phyloP scores from a whole-genome alignment of 2,888 invertebrate species.

The Dryadula phaetusa region DNA sequence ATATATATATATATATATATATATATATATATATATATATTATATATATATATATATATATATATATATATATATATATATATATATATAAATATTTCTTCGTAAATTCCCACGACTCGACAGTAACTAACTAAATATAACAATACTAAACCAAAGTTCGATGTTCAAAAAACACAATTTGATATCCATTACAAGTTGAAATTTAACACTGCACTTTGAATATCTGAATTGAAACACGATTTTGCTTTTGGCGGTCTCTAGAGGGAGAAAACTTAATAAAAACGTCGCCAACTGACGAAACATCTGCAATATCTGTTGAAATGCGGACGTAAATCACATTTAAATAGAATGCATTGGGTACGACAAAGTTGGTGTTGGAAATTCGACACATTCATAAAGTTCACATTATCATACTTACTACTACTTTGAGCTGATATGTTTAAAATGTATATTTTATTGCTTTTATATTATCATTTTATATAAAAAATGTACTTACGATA shows the following conservation, averaged over 20 bases:
- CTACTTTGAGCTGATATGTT: not conserved
- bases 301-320: constrained; percentile 66
- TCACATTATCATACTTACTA: constrained; percentile 10
- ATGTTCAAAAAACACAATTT: constrained; percentile 16
- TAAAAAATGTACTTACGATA: too few species aligned
- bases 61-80: too few species aligned
- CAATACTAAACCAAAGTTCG: not conserved
- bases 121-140: too few species aligned
- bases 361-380: constrained; percentile 57
- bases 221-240: constrained; percentile 44
- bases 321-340: constrained; percentile 71
- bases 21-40: too few species aligned
- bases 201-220: constrained; percentile 43
- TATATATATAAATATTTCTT: too few species aligned
- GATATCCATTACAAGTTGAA: constrained; percentile 40
- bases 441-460: too few species aligned
- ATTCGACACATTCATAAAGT: constrained; percentile 60
- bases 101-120: too few species aligned
- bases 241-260: constrained; percentile 44
- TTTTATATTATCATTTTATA: too few species aligned
- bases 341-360: constrained; percentile 61
- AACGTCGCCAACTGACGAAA: constrained; percentile 61
- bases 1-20: too few species aligned
- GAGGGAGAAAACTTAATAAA: constrained; percentile 57
- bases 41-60: too few species aligned